These are phyloP conservation scores for Pipistrellus nathusii DNA, from an alignment of 2,797 vertebrate species.

Conservation along the genomic window DNA sequence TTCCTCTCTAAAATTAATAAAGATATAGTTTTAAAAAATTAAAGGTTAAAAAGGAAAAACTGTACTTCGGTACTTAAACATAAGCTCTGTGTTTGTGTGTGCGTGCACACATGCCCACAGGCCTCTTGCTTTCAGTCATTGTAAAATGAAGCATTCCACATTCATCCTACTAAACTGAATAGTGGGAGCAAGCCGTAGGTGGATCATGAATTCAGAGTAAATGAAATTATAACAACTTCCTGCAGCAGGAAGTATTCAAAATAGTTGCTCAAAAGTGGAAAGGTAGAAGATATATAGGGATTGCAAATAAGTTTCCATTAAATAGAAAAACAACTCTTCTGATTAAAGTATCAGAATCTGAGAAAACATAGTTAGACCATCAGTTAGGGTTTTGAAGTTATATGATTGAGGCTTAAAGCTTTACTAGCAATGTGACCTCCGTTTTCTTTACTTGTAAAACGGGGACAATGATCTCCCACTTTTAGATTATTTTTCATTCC, in stretches of 20 bases:
- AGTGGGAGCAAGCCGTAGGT: background rate
- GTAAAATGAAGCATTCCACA: background rate
- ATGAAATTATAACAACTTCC: slow-evolving; percentile 41
- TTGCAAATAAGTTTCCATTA: slow-evolving; percentile 23
- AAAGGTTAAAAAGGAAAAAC: slow-evolving; percentile 20
- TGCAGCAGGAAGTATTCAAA: slow-evolving; percentile 36
- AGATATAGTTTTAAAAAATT: too few relatives aligned
- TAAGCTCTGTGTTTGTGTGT: background rate
- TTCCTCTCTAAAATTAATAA: too few relatives aligned
- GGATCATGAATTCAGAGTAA: slow-evolving; percentile 1
- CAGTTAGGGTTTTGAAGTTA: background rate
- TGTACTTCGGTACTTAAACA: background rate
- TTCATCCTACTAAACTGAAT: slow-evolving; percentile 1
- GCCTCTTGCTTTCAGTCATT: slow-evolving; percentile 24
- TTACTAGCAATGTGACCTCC: background rate
- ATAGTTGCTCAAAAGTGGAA: background rate
- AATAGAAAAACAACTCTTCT: background rate
- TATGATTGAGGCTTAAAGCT: background rate
- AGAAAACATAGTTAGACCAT: slow-evolving; percentile 46
- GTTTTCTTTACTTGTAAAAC: slow-evolving; percentile 11
- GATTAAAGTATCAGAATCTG: slow-evolving; percentile 6
- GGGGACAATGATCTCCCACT: background rate
- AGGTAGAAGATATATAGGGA: slow-evolving; percentile 1
- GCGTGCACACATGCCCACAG: too few relatives aligned
- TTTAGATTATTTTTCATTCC: background rate